Percentiles rank a stretch among this genome's conserved stretches.
Conservation (phyloP, 2,888 invertebrate genomes). For the Spilosoma lubricipeda region DNA sequence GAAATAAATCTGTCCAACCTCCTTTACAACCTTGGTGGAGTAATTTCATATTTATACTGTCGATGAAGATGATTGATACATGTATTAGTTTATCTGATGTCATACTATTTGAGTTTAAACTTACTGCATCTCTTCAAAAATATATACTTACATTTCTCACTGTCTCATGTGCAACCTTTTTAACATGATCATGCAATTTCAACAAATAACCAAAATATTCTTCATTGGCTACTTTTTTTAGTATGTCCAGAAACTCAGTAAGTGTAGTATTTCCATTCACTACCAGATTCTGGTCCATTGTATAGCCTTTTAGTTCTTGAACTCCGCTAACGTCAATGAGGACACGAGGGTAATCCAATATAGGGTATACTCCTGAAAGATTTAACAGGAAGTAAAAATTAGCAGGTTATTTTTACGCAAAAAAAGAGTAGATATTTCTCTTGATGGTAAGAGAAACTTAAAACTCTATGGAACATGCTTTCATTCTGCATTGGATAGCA, state of each 20-base stretch:
- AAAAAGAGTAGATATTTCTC: no score
- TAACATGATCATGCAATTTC: constrained; percentile 87
- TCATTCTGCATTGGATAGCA: no score
- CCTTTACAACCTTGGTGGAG: no score
- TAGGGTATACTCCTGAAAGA: constrained; percentile 73
- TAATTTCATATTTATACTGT: no score
- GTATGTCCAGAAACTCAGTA: constrained; percentile 80
- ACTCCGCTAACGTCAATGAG: constrained; percentile 88
- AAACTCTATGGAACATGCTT: no score
- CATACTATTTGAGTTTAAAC: neutral
- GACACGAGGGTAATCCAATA: constrained; percentile 66
- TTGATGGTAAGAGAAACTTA: no score
- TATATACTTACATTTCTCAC: constrained; percentile 88
- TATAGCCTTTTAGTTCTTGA: constrained; percentile 81
- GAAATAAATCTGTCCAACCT: no score
- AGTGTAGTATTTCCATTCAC: constrained; percentile 86
- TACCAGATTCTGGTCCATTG: constrained; percentile 70
- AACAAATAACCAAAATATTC: constrained; percentile 86
- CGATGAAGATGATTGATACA: no score
- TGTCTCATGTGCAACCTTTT: constrained; percentile 89
- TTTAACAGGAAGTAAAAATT: neutral
- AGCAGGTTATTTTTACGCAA: no score
- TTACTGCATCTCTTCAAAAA: neutral
- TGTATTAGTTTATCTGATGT: no score
- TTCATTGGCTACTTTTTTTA: constrained; percentile 57